Percentiles rank a stretch among this genome's conserved stretches.
phyloP scores from a whole-genome alignment of 2,888 invertebrate genomes.

The Dynastes grantii region DNA sequence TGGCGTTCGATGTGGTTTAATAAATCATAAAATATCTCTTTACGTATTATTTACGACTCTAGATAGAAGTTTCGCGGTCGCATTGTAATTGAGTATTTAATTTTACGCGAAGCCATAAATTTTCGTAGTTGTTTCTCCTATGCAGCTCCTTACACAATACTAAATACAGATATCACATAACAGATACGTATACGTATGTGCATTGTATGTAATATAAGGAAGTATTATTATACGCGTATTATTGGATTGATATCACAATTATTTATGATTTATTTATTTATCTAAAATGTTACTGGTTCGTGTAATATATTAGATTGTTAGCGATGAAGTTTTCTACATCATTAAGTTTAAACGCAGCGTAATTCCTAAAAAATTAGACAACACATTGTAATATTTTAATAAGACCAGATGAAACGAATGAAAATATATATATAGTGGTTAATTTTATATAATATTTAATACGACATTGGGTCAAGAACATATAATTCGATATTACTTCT shows the following conservation, averaged over 20 bases:
- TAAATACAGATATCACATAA: neutral
- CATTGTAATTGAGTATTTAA: constrained; percentile 38
- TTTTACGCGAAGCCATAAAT: constrained; percentile 34
- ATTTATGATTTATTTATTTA: constrained; percentile 29
- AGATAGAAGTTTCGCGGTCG: constrained; percentile 37
- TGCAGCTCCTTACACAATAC: constrained; percentile 25
- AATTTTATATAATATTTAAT: too few relatives aligned
- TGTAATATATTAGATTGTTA: constrained; percentile 3
- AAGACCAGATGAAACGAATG: too few relatives aligned
- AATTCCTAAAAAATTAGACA: constrained; percentile 9
- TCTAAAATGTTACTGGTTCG: neutral
- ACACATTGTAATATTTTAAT: neutral
- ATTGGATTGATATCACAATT: constrained; percentile 30
- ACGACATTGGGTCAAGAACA: too few relatives aligned
- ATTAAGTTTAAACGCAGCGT: neutral
- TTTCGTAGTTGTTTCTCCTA: constrained; percentile 25
- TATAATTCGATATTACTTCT: too few relatives aligned
- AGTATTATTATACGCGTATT: constrained; percentile 21
- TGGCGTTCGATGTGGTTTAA: constrained; percentile 17
- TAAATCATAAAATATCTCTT: constrained; percentile 42
- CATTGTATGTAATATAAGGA: constrained; percentile 22
- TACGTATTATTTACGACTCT: constrained; percentile 28
- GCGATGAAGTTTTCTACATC: neutral
- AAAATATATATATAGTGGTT: too few relatives aligned
- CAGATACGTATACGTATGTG: too few relatives aligned